Evolutionary conservation across 2,113 vertebrate genomes (phyloP).

Genomic region (Varanus komodoensis): DNA sequence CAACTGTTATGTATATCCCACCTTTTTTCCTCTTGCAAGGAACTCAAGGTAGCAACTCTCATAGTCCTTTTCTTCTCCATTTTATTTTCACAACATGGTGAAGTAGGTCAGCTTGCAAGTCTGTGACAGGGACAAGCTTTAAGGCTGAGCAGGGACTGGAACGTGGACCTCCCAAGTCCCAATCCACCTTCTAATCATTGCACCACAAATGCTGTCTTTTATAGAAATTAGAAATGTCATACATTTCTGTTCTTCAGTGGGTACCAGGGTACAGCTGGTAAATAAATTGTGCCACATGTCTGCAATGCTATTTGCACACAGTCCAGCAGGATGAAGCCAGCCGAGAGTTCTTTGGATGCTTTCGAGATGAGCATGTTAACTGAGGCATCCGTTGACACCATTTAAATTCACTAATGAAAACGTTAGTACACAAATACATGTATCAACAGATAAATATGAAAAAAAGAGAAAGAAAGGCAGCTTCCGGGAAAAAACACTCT

Average conservation of each 20-base stretch:
- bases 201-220: too few relatives aligned
- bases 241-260: background rate
- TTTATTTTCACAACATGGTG: too few relatives aligned
- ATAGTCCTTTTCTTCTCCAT: too few relatives aligned
- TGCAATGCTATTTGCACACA: background rate
- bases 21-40: too few relatives aligned
- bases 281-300: background rate
- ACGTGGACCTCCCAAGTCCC: too few relatives aligned
- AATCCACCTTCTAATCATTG: too few relatives aligned
- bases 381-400: background rate
- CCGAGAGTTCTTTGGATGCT: conserved; percentile 1
- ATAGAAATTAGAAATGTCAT: background rate
- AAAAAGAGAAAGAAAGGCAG: background rate
- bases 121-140: too few relatives aligned
- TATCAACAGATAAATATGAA: background rate
- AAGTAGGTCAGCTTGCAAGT: background rate
- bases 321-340: background rate
- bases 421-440: background rate
- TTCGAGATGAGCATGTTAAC: background rate
- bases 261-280: background rate
- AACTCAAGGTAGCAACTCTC: too few relatives aligned
- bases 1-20: background rate
- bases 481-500: background rate
- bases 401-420: conserved; percentile 1
- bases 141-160: too few relatives aligned